A percentile compares a stretch with the other conserved stretches of the same genome.
These are phyloP conservation scores for Phania funesta DNA, from an alignment of 2,888 invertebrate species.

Conservation along the genomic window DNA sequence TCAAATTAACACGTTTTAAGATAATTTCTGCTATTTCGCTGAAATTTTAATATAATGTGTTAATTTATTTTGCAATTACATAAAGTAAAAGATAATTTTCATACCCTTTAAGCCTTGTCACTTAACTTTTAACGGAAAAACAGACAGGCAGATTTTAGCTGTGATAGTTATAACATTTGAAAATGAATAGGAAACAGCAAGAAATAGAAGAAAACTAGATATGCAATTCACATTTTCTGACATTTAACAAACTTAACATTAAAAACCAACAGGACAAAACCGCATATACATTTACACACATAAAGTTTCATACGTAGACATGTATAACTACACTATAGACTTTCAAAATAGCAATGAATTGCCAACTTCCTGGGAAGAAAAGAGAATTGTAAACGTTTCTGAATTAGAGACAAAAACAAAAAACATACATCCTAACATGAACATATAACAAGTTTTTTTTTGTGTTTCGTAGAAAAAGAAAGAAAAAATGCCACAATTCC, in stretches of 20 bases:
- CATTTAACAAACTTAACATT: constrained; percentile 57
- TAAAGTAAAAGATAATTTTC: constrained; percentile 37
- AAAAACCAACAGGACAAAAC: constrained; percentile 36
- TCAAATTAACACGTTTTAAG: not conserved
- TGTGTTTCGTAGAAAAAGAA: not conserved
- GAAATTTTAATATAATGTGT: constrained; percentile 30
- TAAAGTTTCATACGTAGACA: constrained; percentile 19
- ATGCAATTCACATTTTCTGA: constrained; percentile 64
- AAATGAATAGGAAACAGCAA: not conserved
- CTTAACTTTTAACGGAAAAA: constrained; percentile 47
- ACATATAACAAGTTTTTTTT: constrained; percentile 24
- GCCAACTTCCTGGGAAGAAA: constrained; percentile 52
- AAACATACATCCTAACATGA: constrained; percentile 1
- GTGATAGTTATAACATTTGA: constrained; percentile 30
- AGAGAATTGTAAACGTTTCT: constrained; percentile 47
- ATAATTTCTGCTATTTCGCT: not conserved
- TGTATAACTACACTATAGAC: constrained; percentile 24
- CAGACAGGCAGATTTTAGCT: constrained; percentile 15
- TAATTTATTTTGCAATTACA: constrained; percentile 42
- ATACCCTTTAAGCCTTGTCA: constrained; percentile 53
- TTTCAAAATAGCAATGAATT: constrained; percentile 58
- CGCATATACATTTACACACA: constrained; percentile 1
- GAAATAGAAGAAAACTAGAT: constrained; percentile 23
- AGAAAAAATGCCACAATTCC: constrained; percentile 19
- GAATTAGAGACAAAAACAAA: constrained; percentile 28